A percentile compares a stretch with the other conserved stretches of the same genome.
phyloP scores from a whole-genome alignment of 2,888 invertebrate genomes.

The Agriotes lineatus region DNA sequence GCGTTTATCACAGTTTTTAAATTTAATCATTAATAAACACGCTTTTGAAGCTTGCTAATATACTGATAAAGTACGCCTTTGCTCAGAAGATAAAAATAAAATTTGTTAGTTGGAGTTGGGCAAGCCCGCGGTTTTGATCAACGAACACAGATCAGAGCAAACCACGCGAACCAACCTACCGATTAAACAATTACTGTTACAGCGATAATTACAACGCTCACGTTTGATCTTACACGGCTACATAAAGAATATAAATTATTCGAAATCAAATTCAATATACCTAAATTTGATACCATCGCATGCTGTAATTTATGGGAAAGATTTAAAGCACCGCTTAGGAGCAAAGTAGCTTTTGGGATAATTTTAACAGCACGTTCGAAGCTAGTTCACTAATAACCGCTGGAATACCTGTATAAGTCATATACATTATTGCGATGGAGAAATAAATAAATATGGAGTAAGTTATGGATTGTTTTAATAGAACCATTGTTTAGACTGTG shows the following conservation, averaged over 20 bases:
- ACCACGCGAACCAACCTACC: constrained; percentile 20
- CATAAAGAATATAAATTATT: constrained; percentile 27
- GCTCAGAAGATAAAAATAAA: too few species aligned
- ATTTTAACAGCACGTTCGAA: constrained; percentile 13
- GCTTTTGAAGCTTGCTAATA: too few species aligned
- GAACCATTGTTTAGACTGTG: constrained; percentile 35
- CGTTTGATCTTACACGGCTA: constrained; percentile 6
- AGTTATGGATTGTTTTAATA: constrained; percentile 26
- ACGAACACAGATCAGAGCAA: constrained; percentile 2
- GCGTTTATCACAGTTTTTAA: too few species aligned
- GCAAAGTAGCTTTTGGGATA: not conserved
- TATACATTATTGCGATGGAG: not conserved
- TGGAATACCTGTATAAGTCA: not conserved
- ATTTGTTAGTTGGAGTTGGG: too few species aligned
- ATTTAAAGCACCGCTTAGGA: constrained; percentile 3
- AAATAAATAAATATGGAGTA: constrained; percentile 18
- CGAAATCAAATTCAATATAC: constrained; percentile 43
- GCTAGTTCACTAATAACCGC: not conserved
- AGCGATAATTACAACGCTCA: constrained; percentile 16
- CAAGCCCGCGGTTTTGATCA: not conserved
- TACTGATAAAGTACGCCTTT: too few species aligned
- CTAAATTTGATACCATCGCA: constrained; percentile 35
- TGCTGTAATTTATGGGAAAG: constrained; percentile 13
- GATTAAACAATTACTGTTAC: constrained; percentile 24
- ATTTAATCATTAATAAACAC: too few species aligned